These are phyloP conservation scores for Isichthys henryi DNA, from an alignment of 2,113 vertebrate species.

Conservation along the genomic window DNA sequence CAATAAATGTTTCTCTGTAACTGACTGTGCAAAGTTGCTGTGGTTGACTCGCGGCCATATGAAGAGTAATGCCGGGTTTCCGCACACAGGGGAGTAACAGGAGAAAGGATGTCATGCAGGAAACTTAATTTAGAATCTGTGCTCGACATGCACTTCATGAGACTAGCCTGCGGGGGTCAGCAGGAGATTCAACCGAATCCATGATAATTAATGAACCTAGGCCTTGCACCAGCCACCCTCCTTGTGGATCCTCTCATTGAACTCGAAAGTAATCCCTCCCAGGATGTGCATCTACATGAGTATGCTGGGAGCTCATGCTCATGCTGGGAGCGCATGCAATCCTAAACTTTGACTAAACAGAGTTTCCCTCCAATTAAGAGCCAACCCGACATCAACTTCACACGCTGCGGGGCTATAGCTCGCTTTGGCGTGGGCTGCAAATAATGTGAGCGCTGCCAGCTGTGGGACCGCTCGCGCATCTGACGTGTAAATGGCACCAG, in stretches of 20 bases:
- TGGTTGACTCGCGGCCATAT: background rate
- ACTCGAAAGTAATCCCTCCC: background rate
- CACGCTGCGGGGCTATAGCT: background rate
- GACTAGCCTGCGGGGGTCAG: background rate
- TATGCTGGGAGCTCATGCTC: background rate
- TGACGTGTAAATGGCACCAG: background rate
- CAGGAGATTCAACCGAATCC: background rate
- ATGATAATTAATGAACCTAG: background rate
- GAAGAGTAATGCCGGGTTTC: background rate
- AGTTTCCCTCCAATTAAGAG: background rate
- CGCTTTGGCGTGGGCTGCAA: background rate
- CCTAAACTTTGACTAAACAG: background rate
- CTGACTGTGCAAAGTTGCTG: background rate
- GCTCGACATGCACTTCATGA: background rate
- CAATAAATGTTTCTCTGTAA: background rate
- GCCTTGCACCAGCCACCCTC: background rate
- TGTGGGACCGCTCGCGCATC: background rate
- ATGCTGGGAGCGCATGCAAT: background rate
- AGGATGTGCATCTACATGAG: background rate
- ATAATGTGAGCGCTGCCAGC: background rate
- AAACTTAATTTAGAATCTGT: background rate
- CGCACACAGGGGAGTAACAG: background rate
- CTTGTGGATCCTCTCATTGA: background rate
- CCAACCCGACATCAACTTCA: background rate
- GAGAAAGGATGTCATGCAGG: background rate